Conservation (phyloP, 2,888 invertebrate genomes). For the Hirtodrosophila histrioides region DNA sequence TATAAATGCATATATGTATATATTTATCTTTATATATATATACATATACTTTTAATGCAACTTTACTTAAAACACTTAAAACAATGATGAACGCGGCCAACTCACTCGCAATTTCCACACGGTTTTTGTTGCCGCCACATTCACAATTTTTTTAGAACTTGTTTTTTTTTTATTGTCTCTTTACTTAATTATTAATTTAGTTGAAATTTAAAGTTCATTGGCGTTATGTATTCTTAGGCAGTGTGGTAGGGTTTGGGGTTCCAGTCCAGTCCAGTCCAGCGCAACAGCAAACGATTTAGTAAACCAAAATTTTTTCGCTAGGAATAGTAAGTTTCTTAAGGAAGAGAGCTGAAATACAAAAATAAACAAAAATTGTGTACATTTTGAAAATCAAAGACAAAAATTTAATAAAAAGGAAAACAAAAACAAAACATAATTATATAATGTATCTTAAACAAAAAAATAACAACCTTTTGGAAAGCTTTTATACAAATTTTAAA, state of each 20-base stretch:
- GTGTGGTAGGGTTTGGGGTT: conserved; percentile 63
- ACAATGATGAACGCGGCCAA: conserved; percentile 26
- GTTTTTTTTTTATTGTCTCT: conserved; percentile 3
- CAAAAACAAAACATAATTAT: conserved; percentile 14
- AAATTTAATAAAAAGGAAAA: conserved; percentile 59
- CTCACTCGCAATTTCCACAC: conserved; percentile 26
- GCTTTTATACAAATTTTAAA: conserved; percentile 49
- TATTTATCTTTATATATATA: conserved; percentile 8
- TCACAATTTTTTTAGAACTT: conserved; percentile 4
- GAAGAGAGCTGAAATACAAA: conserved; percentile 56
- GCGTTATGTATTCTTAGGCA: conserved; percentile 49
- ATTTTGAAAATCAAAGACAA: conserved; percentile 72
- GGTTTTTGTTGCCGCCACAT: conserved; percentile 35
- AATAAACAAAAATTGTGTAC: conserved; percentile 47
- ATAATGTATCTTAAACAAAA: conserved; percentile 24
- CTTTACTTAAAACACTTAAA: conserved; percentile 51
- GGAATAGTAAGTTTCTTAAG: conserved; percentile 60
- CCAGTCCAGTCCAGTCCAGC: conserved; percentile 35
- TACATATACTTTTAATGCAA: conserved; percentile 22
- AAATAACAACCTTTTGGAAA: conserved; percentile 45
- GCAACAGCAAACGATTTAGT: conserved; percentile 52
- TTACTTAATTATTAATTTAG: conserved; percentile 39
- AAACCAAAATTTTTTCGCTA: conserved; percentile 73
- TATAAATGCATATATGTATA: conserved; percentile 5
- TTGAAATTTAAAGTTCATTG: conserved; percentile 40